phyloP scores from a whole-genome alignment of 2,113 vertebrate genomes.

The Coreoperca whiteheadi region DNA sequence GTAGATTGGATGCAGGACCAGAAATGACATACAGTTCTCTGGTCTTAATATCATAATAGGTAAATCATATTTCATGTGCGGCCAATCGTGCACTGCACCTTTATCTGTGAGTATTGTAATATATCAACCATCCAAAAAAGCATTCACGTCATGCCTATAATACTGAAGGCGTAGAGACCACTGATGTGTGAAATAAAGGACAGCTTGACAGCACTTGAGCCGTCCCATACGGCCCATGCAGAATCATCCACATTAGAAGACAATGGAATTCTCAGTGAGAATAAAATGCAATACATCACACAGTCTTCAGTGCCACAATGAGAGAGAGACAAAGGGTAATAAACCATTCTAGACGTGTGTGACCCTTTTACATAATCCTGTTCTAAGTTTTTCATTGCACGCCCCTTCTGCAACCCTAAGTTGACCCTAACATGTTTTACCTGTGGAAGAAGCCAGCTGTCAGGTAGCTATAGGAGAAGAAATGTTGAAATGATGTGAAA shows the following conservation, averaged over 20 bases:
- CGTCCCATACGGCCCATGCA: slow-evolving; percentile 42
- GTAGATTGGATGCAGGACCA: slow-evolving; percentile 26
- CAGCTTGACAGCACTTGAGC: slow-evolving; percentile 64
- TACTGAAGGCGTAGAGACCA: slow-evolving; percentile 20
- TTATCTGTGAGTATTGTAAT: slow-evolving; percentile 57
- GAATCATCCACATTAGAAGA: slow-evolving; percentile 62
- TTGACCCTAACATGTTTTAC: slow-evolving; percentile 6
- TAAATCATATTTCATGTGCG: slow-evolving; percentile 65
- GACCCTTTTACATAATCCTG: slow-evolving; percentile 55
- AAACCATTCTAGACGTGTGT: slow-evolving; percentile 58
- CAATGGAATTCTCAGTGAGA: slow-evolving; percentile 65
- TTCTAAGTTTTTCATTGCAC: slow-evolving; percentile 38
- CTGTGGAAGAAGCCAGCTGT: background rate
- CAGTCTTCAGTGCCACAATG: slow-evolving; percentile 57
- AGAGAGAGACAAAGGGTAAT: slow-evolving; percentile 55
- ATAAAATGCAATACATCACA: slow-evolving; percentile 64
- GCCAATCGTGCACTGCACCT: slow-evolving; percentile 45
- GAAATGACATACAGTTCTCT: slow-evolving; percentile 33
- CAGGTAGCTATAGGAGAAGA: background rate
- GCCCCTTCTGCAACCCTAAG: background rate
- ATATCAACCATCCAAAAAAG: slow-evolving; percentile 60
- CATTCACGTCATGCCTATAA: slow-evolving; percentile 34
- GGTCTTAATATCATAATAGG: slow-evolving; percentile 47
- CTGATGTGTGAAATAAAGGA: slow-evolving; percentile 70
- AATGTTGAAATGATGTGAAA: slow-evolving; percentile 30